Evolutionary conservation across 2,888 invertebrate genomes (phyloP), one percentile per base, ranked within the genome.

Genomic region (Acanthacorydalis orientalis): DNA sequence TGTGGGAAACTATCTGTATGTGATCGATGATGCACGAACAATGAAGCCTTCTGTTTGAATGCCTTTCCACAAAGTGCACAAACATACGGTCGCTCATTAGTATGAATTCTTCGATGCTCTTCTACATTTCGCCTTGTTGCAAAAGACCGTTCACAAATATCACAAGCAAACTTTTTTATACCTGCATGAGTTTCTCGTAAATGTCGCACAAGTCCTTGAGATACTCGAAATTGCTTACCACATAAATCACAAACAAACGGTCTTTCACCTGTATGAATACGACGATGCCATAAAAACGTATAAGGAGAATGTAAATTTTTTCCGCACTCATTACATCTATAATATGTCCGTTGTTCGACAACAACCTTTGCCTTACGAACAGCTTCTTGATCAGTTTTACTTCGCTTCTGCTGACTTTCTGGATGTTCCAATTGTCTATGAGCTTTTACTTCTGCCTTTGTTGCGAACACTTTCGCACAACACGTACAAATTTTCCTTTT

Each of bases 211-310:
- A 80, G 61, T 1, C 78, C 78, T 60, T 73, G 73, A 12, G 75
- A 75, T n/a, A 78, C 73, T 16, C 79, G 68, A 62, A 80, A 80
- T 57, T 74, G 74, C 54, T 76, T 77, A 2, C 78, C 79, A 59
- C 80, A 80, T 15, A 77, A 57, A 59, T 80, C 77, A 56, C 80
- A 80, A 1, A 76, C 74, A 60, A 73, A 78, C 1, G 78, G 76
- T 43, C 75, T 67, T 61, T 78, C 79, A 2, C 78, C 78, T 7
- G 78, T 74, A 58, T 80, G 79, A 48, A 78, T 78, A 11, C 78
- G 67, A 57, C 68, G 65, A 57, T 80, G 80, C 66, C 73, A 74
- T 40, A 72, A 61, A 56, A 73, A 78, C 0, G 78, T 77, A 59
- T 78, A 77, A 4, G 75, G 64, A 0, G 78, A 75, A 54, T 74